A percentile compares a stretch with the other conserved stretches of the same genome.
Evolutionary conservation across 2,113 vertebrate species (phyloP).

Genomic region (Dryoscopus gambensis): DNA sequence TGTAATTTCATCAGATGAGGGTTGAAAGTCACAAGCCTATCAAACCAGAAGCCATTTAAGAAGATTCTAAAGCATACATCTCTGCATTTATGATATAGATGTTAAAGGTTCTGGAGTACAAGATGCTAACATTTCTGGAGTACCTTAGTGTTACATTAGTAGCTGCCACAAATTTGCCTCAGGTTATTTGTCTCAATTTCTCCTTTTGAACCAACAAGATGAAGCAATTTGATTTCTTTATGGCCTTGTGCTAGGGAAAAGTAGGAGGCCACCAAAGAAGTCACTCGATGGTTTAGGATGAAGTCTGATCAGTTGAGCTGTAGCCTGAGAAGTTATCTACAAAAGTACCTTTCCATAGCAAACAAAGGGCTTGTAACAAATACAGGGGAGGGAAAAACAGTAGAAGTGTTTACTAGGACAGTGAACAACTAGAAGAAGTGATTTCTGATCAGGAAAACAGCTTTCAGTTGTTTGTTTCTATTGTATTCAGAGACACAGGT

Average conservation of each 20-base stretch:
- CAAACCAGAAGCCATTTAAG: neutral
- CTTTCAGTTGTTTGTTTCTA: neutral
- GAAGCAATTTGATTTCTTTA: neutral
- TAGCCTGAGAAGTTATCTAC: neutral
- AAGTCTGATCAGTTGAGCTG: neutral
- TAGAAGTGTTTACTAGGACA: neutral
- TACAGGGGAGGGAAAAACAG: neutral
- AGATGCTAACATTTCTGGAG: neutral
- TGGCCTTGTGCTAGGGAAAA: neutral
- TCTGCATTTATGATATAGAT: neutral
- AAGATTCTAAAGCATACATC: neutral
- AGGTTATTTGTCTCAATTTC: neutral
- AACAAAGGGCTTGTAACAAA: neutral
- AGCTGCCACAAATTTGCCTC: neutral
- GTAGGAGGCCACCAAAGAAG: neutral
- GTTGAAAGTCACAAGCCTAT: neutral
- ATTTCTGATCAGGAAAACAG: neutral
- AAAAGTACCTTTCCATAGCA: neutral
- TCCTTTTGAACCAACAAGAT: neutral
- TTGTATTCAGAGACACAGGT: neutral
- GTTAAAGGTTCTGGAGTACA: neutral
- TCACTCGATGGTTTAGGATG: neutral
- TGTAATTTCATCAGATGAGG: neutral
- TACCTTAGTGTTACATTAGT: neutral
- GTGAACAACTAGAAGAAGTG: neutral